Evolutionary conservation across 2,113 vertebrate genomes (phyloP), one percentile per base, ranked within the genome.

Genomic region (Carassius auratus): DNA sequence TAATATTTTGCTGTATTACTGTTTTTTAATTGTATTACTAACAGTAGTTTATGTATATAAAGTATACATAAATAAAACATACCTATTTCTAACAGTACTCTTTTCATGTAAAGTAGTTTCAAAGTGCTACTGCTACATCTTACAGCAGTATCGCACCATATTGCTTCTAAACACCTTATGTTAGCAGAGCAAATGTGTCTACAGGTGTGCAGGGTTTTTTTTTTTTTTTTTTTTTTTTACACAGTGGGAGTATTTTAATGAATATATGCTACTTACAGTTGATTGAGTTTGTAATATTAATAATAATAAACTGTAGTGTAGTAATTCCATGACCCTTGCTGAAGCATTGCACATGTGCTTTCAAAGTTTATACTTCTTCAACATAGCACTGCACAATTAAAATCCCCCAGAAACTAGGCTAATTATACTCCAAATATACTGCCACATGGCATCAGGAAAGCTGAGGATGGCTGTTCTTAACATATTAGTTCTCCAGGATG

Each of bases 251-350:
- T 14, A n/a, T 30, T 68, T 81, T 81, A 33, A 81, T 52, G 62
- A 69, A 26, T 69, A 12, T 45, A 69, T 50, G 21, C 19, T 81
- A 23, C 14, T 26, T 9, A 61, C 17, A 55, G 69, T 55, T 69
- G n/a, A 33, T 82, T 69, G 45, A 52, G 80, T 38, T 83, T 83
- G 64, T 38, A 83, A 71, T 71, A 68, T 21, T 64, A 57, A 71
- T 71, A 57, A 57, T 57, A 57, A 1, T 50, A 50, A 50, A 33
- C 52, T 83, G 26, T 52, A 55, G 13, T 38, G 48, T 82, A 71
- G 55, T 2, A 33, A 30, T 81, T 48, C 64, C 26, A 2, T 33
- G 64, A 33, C 48, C 80, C 61, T 52, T 7, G 33, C 1, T 55
- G 19, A 17, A 71, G 48, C 26, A 36, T 14, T 36, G 15, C 30